Evolutionary conservation across 2,113 vertebrate species (phyloP), one percentile per base, ranked within the genome.

Genomic region (Scytalopus superciliaris): DNA sequence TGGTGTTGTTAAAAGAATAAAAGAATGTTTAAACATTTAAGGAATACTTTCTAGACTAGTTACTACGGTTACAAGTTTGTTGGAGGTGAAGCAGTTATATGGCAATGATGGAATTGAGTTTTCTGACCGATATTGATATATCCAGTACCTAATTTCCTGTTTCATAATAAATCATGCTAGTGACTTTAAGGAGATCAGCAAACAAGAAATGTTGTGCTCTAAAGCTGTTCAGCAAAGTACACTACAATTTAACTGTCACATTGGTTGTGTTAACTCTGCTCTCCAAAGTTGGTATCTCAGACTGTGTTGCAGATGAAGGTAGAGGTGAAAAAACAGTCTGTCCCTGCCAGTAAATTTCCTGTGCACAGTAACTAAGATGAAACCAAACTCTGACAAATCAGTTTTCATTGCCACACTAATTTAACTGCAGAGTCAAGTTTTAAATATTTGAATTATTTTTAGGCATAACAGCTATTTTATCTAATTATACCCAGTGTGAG

Each of bases 141-240:
- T 97, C 93, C 89, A 96, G 92, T 77, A 90, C 72, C 94, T 96
- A 96, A 98, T 98, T 98, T 98, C 96, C 96, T 97, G 88, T 94
- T 95, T 97, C 75, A 35, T 91, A 94, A 97, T 97, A 98, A 97
- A 97, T 98, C 93, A 96, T 68, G 49, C 72, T 97, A 95, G 97
- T 95, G 93, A 97, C 93, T 93, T 92, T n/a, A 93, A 91, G 93
- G 56, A 79, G 91, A 42, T 73, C 91, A 91, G 67, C 59, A 88
- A 94, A 80, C 86, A 86, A 44, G 28, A 94, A 64, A 74, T 72
- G 67, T 75, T 37, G 3, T 27, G 24, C 59, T 97, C 39, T 75
- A 35, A 84, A 94, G 28, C 50, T 85, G 60, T 72, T 93, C 75
- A 77, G 28, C 56, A 70, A 60, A 84, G 62, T 18, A 7, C n/a